Evolutionary conservation across 1,140 invertebrate genomes (phyloP), one percentile per base, ranked within the genome.

Genomic region (Lucilia sericata): DNA sequence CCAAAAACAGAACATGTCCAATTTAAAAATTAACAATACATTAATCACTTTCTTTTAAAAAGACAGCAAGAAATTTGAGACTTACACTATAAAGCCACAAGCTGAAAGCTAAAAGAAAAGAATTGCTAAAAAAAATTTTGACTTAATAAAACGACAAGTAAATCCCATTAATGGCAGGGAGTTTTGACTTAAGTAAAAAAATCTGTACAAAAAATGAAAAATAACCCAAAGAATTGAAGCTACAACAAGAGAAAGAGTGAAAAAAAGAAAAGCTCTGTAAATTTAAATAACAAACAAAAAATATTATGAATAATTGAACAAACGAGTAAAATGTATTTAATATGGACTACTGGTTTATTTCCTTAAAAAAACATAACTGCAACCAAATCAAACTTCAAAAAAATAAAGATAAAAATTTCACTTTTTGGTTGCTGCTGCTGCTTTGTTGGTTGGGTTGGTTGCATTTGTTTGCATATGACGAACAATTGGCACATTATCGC

Each of bases 401-500:
- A 21, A 9, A 17, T 17, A 70, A 70, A 21, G 21, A 70, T 21
- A 70, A 19, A 21, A 70, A 70, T 70, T 70, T 70, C 65, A 70
- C 65, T 70, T 70, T 70, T 70, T 9, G 5, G 19, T 70, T 25
- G n/a, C 9, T 21, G 12, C n/a, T 7, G 5, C 2, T 7, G 17
- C 51, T 17, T 60, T n/a, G 55, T 70, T 70, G n/a, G 5, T 21
- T 30, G 25, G 3, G 25, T 30, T 30, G 25, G 25, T 30, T 70
- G 3, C 19, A 70, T 7, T 70, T 70, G 65, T 70, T 17, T 78
- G 75, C 75, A 78, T 42, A 47, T 80, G 42, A 80, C 42, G n/a
- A 21, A 80, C 76, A 80, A 80, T 80, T 80, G 42, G 76, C 76
- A 80, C 76, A 80, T 80, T 80, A 80, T 80, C 76, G 76, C 76